These are phyloP conservation scores for Cryptotis parvus DNA, from an alignment of 2,113 vertebrate species.

Conservation along the genomic window DNA sequence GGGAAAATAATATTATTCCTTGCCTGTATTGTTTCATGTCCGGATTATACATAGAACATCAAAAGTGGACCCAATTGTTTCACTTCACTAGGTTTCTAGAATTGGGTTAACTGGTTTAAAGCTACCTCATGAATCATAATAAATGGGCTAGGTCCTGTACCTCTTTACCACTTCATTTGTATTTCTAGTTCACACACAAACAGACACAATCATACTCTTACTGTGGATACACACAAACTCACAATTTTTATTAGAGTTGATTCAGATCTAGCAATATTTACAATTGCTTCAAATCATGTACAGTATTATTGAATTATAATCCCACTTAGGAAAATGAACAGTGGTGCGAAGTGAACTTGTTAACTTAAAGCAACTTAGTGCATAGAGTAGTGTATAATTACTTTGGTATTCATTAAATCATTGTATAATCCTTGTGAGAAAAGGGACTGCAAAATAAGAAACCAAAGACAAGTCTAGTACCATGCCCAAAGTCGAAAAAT, in stretches of 20 bases:
- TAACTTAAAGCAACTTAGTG: too few relatives aligned
- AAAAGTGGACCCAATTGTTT: constrained; percentile 32
- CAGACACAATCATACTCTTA: neutral
- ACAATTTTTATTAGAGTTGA: neutral
- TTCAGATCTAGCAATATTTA: neutral
- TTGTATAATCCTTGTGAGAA: too few relatives aligned
- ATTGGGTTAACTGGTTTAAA: constrained; percentile 27
- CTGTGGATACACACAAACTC: neutral
- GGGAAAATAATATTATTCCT: constrained; percentile 64
- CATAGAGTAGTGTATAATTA: too few relatives aligned
- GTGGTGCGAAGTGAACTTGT: too few relatives aligned
- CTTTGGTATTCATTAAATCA: too few relatives aligned
- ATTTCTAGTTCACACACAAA: constrained; percentile 38
- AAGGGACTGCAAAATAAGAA: too few relatives aligned
- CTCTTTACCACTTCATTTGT: neutral
- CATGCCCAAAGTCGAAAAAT: too few relatives aligned
- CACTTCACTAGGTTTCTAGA: constrained; percentile 18
- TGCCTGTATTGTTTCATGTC: constrained; percentile 13
- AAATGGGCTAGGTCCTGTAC: neutral
- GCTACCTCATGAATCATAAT: neutral
- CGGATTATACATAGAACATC: constrained; percentile 45
- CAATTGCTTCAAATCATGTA: too few relatives aligned
- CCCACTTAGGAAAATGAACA: too few relatives aligned
- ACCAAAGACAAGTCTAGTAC: too few relatives aligned
- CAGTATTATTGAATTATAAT: too few relatives aligned